Percentiles rank a stretch among this genome's conserved stretches.
phyloP scores from a whole-genome alignment of 2,797 vertebrate species.

The Carduelis carduelis region DNA sequence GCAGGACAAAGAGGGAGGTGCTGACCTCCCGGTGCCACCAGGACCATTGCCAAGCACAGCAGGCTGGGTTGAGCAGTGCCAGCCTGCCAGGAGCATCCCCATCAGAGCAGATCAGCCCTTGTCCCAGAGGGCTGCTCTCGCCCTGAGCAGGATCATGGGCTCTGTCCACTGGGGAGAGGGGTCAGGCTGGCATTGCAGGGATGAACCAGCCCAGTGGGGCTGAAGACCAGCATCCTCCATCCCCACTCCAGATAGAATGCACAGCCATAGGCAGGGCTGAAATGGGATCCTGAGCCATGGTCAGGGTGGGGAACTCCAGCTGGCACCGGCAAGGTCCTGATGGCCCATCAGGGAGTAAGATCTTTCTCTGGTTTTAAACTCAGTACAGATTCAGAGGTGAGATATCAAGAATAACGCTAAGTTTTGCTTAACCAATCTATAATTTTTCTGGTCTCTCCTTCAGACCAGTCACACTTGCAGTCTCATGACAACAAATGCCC shows the following conservation, averaged over 20 bases:
- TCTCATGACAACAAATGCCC: background rate
- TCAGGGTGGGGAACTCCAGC: background rate
- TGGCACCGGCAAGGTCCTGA: background rate
- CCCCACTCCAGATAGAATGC: fast-evolving
- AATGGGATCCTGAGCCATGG: background rate
- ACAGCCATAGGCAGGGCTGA: background rate
- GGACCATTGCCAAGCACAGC: background rate
- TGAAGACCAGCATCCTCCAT: background rate
- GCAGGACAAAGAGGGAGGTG: background rate
- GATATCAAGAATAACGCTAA: background rate
- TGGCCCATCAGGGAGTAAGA: background rate
- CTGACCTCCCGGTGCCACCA: fast-evolving
- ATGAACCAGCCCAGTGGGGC: background rate
- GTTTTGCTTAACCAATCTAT: background rate
- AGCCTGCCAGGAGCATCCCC: background rate
- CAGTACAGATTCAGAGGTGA: background rate
- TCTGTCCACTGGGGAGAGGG: background rate
- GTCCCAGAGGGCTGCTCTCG: background rate
- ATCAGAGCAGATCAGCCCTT: background rate
- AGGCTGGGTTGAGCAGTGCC: background rate
- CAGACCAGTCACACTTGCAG: background rate
- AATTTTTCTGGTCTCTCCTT: background rate
- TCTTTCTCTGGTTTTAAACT: background rate
- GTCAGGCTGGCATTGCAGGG: background rate
- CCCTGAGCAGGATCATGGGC: background rate